These are phyloP conservation scores for Serilophus lunatus DNA, from an alignment of 2,113 vertebrate species.

Conservation along the genomic window DNA sequence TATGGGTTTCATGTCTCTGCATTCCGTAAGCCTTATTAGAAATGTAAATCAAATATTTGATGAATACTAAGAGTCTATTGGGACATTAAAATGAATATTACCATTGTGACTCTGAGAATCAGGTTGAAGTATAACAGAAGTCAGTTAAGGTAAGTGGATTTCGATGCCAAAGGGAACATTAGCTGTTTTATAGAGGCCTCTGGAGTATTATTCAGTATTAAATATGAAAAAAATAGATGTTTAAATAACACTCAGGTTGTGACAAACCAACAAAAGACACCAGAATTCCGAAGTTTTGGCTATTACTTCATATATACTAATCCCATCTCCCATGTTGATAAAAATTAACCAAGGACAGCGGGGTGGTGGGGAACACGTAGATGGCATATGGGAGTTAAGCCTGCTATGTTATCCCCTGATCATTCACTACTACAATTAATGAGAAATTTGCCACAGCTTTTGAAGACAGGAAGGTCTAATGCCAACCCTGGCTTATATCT, in stretches of 20 bases:
- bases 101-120: conserved; percentile 72
- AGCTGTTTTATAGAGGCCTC: conserved; percentile 66
- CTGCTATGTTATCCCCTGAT: neutral
- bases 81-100: conserved; percentile 76
- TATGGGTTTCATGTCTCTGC: conserved; percentile 71
- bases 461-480: neutral
- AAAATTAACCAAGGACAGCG: neutral
- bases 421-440: neutral
- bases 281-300: neutral
- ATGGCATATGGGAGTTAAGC: neutral
- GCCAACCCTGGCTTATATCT: neutral
- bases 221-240: conserved; percentile 51
- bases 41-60: conserved; percentile 83
- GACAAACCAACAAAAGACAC: conserved; percentile 34
- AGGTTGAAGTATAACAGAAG: conserved; percentile 73
- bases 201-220: conserved; percentile 44
- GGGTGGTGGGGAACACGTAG: neutral
- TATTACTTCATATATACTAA: neutral
- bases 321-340: neutral
- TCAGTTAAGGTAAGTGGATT: conserved; percentile 78
- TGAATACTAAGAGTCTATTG: conserved; percentile 78
- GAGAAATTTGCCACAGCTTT: neutral
- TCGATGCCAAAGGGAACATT: conserved; percentile 77
- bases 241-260: conserved; percentile 52
- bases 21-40: conserved; percentile 77